phyloP scores from a whole-genome alignment of 2,888 invertebrate species.

The Drosophila kanekoi region DNA sequence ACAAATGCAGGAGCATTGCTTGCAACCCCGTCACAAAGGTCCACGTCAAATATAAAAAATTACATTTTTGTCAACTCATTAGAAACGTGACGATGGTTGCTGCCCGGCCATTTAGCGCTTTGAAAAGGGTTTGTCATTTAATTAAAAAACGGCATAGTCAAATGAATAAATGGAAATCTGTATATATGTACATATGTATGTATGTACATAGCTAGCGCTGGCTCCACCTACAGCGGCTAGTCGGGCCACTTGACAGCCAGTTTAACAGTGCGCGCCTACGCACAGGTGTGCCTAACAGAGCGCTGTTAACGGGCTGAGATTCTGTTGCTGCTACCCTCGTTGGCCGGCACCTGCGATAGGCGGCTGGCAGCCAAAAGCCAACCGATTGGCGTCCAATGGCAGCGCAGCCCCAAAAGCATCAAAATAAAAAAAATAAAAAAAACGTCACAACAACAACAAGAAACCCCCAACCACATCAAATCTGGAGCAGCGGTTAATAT shows the following conservation, averaged over 20 bases:
- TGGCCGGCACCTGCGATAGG: constrained; percentile 77
- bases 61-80: constrained; percentile 67
- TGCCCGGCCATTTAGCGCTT: constrained; percentile 38
- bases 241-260: constrained; percentile 13
- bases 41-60: constrained; percentile 58
- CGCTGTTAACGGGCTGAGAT: constrained; percentile 43
- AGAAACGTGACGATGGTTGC: constrained; percentile 53
- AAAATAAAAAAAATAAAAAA: constrained; percentile 14
- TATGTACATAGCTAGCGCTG: constrained; percentile 19
- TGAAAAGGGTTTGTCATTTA: constrained; percentile 65
- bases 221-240: constrained; percentile 63
- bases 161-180: constrained; percentile 32
- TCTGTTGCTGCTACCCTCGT: constrained; percentile 59
- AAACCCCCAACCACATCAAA: constrained; percentile 30
- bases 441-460: constrained; percentile 39
- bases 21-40: constrained; percentile 25
- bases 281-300: constrained; percentile 64
- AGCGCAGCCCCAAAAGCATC: constrained; percentile 59
- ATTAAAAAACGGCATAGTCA: constrained; percentile 39
- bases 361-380: constrained; percentile 60
- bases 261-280: constrained; percentile 66
- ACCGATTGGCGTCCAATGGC: constrained; percentile 61
- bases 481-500: constrained; percentile 31
- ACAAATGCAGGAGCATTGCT: constrained; percentile 12
- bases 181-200: neutral